Evolutionary conservation across 2,888 invertebrate species (phyloP).

Genomic region (Acrobasis repandana): DNA sequence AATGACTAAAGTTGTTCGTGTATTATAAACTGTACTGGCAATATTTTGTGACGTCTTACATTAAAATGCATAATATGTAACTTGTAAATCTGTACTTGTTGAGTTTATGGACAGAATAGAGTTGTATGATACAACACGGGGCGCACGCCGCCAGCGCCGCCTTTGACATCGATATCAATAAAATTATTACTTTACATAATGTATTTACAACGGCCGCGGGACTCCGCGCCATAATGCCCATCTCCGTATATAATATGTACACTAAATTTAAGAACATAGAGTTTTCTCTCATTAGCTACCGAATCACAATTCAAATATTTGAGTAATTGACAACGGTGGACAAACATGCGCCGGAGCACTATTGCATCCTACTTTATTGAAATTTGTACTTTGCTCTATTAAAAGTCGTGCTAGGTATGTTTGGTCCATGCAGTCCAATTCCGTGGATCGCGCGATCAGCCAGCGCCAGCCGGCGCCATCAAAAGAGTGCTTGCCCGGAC

Average conservation of each 20-base stretch:
- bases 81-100: constrained; percentile 71
- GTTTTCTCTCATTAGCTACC: constrained; percentile 82
- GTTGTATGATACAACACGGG: constrained; percentile 62
- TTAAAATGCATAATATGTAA: constrained; percentile 69
- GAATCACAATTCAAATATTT: constrained; percentile 82
- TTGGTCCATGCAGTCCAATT: constrained; percentile 77
- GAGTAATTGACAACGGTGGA: constrained; percentile 83
- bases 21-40: constrained; percentile 72
- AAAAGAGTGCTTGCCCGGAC: constrained; percentile 14
- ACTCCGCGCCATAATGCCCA: constrained; percentile 78
- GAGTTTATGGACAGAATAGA: constrained; percentile 78
- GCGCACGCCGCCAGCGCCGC: constrained; percentile 48
- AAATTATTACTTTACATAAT: constrained; percentile 79
- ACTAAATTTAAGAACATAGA: constrained; percentile 80
- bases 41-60: constrained; percentile 76
- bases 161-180: constrained; percentile 65
- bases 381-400: constrained; percentile 81
- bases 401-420: constrained; percentile 73
- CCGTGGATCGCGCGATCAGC: constrained; percentile 40
- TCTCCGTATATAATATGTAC: constrained; percentile 80
- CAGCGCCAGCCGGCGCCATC: constrained; percentile 18
- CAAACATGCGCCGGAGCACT: constrained; percentile 79
- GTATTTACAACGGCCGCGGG: constrained; percentile 77
- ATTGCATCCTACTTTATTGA: constrained; percentile 75
- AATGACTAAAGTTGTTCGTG: constrained; percentile 68